phyloP scores from a whole-genome alignment of 1,140 invertebrate species.

The Manduca sexta region DNA sequence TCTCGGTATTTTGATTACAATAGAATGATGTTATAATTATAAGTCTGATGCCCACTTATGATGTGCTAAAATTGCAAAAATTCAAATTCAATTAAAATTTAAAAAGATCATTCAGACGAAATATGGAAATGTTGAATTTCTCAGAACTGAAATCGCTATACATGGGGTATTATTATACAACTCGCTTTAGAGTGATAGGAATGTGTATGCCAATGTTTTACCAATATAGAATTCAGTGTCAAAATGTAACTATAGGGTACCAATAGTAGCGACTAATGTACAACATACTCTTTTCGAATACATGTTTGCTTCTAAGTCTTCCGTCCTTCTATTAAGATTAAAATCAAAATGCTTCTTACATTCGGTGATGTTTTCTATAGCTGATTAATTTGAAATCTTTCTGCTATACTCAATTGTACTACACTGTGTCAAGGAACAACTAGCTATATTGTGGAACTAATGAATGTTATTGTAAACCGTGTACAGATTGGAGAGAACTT shows the following conservation, averaged over 20 bases:
- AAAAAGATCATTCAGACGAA: not conserved
- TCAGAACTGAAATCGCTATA: slow-evolving; percentile 38
- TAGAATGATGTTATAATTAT: slow-evolving; percentile 37
- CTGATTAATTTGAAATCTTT: not conserved
- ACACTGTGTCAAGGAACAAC: not conserved
- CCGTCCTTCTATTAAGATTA: slow-evolving; percentile 56
- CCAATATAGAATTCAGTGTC: slow-evolving; percentile 57
- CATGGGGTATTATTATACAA: slow-evolving; percentile 22
- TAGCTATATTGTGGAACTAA: not conserved
- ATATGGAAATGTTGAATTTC: not conserved
- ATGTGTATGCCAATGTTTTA: slow-evolving; percentile 54
- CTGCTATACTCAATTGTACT: not conserved
- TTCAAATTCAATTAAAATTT: not conserved
- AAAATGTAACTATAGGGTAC: slow-evolving; percentile 69
- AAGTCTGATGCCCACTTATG: slow-evolving; percentile 42
- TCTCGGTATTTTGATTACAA: slow-evolving; percentile 55
- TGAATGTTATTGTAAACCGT: slow-evolving; percentile 3
- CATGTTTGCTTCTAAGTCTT: slow-evolving; percentile 63
- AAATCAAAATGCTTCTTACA: slow-evolving; percentile 13
- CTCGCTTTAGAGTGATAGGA: slow-evolving; percentile 35
- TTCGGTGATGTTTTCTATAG: slow-evolving; percentile 3
- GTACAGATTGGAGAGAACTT: slow-evolving; percentile 17
- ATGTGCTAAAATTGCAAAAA: slow-evolving; percentile 12
- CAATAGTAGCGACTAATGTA: slow-evolving; percentile 40
- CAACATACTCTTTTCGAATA: slow-evolving; percentile 38